Evolutionary conservation across 1,140 invertebrate genomes (phyloP).

Genomic region (Leptopilina clavipes): DNA sequence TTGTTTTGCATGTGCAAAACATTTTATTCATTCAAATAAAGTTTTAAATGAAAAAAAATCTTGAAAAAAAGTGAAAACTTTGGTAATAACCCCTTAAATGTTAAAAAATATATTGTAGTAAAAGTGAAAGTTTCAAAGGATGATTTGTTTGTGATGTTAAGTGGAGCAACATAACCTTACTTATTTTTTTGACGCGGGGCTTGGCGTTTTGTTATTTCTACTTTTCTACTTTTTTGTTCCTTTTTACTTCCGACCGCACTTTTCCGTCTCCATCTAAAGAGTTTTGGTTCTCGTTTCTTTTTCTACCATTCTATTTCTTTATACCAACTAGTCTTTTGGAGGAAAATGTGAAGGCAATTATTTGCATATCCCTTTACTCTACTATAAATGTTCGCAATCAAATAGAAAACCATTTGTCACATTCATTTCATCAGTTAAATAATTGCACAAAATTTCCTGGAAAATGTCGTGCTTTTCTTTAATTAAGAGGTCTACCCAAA

Average conservation of each 20-base stretch:
- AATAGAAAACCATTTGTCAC: neutral
- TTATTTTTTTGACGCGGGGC: too few species aligned
- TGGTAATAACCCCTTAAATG: too few species aligned
- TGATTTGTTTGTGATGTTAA: too few species aligned
- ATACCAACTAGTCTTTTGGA: neutral
- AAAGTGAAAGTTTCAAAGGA: too few species aligned
- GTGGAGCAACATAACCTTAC: too few species aligned
- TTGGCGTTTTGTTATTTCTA: neutral
- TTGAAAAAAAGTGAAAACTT: too few species aligned
- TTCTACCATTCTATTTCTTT: neutral
- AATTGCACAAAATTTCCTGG: neutral
- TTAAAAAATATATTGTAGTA: too few species aligned
- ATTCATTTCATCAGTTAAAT: conserved; percentile 14
- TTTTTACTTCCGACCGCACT: neutral
- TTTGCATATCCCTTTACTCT: conserved; percentile 12
- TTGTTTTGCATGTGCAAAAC: too few species aligned
- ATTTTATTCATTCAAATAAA: too few species aligned
- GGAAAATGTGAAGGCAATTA: conserved; percentile 16
- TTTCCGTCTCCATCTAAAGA: conserved; percentile 1
- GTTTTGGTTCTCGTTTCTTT: neutral
- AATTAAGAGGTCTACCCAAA: neutral
- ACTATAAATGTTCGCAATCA: neutral
- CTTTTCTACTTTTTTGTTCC: too few species aligned
- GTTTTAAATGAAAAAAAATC: too few species aligned
- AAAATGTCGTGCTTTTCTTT: neutral